phyloP scores from a whole-genome alignment of 1,140 invertebrate genomes.

The Drosophila nasuta region DNA sequence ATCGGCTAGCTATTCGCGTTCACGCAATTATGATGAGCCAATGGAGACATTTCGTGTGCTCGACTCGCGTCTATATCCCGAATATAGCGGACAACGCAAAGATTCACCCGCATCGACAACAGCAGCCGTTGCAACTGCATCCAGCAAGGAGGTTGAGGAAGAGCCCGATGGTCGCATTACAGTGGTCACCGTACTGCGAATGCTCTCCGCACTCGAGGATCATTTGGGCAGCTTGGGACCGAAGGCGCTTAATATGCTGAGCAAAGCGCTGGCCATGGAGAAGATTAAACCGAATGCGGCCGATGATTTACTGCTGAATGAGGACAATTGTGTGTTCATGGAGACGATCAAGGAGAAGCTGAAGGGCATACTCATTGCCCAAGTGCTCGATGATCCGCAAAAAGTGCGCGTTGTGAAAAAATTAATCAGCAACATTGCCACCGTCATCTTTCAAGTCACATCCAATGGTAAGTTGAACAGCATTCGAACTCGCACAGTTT shows the following conservation, averaged over 20 bases:
- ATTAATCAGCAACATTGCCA: constrained; percentile 88
- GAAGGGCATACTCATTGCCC: constrained; percentile 91
- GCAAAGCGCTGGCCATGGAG: constrained; percentile 91
- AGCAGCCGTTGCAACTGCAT: too few relatives aligned
- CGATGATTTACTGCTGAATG: constrained; percentile 89
- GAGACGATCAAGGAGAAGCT: constrained; percentile 94
- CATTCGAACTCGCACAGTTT: constrained; percentile 1
- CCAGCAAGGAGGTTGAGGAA: neutral
- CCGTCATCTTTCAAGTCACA: constrained; percentile 88
- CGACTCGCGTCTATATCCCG: too few relatives aligned
- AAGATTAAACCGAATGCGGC: constrained; percentile 89
- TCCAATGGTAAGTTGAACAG: constrained; percentile 85
- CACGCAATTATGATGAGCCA: too few relatives aligned
- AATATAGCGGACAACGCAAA: too few relatives aligned
- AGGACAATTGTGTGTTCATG: constrained; percentile 90
- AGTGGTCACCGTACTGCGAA: constrained; percentile 89
- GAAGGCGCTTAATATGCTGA: constrained; percentile 90
- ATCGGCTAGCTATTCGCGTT: too few relatives aligned
- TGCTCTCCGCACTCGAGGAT: constrained; percentile 92
- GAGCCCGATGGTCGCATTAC: constrained; percentile 84
- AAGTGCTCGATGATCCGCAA: constrained; percentile 87
- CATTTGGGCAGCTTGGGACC: constrained; percentile 92
- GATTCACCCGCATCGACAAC: too few relatives aligned
- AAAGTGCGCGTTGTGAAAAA: constrained; percentile 83
- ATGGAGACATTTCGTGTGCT: too few relatives aligned